These are phyloP conservation scores for Catajapyx aquilonaris DNA, from an alignment of 1,140 invertebrate genomes.

Conservation along the genomic window DNA sequence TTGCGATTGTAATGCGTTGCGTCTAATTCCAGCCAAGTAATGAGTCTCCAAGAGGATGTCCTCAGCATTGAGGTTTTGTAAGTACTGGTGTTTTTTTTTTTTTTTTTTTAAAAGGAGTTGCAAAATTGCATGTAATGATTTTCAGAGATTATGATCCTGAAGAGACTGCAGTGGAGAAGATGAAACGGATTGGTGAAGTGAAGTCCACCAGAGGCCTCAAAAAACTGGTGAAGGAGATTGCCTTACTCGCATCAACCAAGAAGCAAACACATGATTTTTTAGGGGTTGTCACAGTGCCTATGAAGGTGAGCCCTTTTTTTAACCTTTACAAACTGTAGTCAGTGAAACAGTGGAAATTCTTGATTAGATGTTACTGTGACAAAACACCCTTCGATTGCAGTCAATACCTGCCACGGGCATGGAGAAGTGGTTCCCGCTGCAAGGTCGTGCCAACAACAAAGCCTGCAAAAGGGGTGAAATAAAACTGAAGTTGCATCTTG, in stretches of 20 bases:
- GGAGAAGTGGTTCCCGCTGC: conserved; percentile 70
- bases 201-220: conserved; percentile 61
- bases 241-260: conserved; percentile 75
- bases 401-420: conserved; percentile 73
- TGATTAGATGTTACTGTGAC: too few species aligned
- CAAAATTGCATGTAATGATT: background rate
- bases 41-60: conserved; percentile 22
- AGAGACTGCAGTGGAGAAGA: conserved; percentile 65
- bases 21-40: conserved; percentile 21
- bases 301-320: conserved; percentile 57
- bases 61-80: conserved; percentile 42
- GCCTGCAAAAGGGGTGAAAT: conserved; percentile 66
- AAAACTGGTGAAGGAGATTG: conserved; percentile 85
- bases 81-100: conserved; percentile 10
- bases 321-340: too few species aligned
- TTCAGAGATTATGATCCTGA: conserved; percentile 68
- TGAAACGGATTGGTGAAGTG: conserved; percentile 60
- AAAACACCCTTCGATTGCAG: too few species aligned
- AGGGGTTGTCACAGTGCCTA: conserved; percentile 57
- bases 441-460: conserved; percentile 51
- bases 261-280: conserved; percentile 92
- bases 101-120: background rate
- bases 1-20: too few species aligned
- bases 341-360: too few species aligned
- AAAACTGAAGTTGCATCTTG: conserved; percentile 50